A percentile compares a stretch with the other conserved stretches of the same genome.
Evolutionary conservation across 1,140 invertebrate genomes (phyloP).

Genomic region (Aphidius gifuensis): DNA sequence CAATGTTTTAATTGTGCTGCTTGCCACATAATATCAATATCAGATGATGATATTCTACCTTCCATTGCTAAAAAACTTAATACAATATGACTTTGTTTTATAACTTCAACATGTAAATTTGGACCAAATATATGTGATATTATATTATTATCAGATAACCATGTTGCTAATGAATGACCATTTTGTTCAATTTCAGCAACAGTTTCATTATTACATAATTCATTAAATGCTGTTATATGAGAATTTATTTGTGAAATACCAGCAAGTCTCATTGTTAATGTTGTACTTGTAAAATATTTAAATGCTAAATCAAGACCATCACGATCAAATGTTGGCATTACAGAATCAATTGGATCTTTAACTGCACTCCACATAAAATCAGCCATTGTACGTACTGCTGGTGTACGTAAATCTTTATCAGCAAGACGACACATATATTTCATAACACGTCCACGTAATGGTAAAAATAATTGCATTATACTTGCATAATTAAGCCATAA

Average conservation of each 20-base stretch:
- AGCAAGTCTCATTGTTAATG: conserved; percentile 86
- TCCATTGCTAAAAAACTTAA: conserved; percentile 90
- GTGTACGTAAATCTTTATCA: conserved; percentile 84
- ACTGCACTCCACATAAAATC: conserved; percentile 93
- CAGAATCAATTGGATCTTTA: conserved; percentile 85
- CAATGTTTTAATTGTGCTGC: conserved; percentile 93
- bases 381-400: conserved; percentile 86
- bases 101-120: conserved; percentile 92
- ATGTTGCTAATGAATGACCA: conserved; percentile 79
- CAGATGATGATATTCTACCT: conserved; percentile 83
- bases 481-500: conserved; percentile 91
- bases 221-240: conserved; percentile 87
- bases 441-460: conserved; percentile 78
- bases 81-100: conserved; percentile 92
- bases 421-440: conserved; percentile 90
- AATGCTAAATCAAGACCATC: conserved; percentile 89
- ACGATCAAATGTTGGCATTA: conserved; percentile 76
- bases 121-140: conserved; percentile 94
- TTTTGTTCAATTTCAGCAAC: conserved; percentile 79
- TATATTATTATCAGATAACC: conserved; percentile 88
- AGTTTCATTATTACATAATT: conserved; percentile 82
- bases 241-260: conserved; percentile 93
- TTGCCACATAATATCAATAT: conserved; percentile 91
- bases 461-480: conserved; percentile 83
- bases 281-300: conserved; percentile 92